Evolutionary conservation across 1,140 invertebrate genomes (phyloP), one percentile per base, ranked within the genome.

Genomic region (Conus ventricosus): DNA sequence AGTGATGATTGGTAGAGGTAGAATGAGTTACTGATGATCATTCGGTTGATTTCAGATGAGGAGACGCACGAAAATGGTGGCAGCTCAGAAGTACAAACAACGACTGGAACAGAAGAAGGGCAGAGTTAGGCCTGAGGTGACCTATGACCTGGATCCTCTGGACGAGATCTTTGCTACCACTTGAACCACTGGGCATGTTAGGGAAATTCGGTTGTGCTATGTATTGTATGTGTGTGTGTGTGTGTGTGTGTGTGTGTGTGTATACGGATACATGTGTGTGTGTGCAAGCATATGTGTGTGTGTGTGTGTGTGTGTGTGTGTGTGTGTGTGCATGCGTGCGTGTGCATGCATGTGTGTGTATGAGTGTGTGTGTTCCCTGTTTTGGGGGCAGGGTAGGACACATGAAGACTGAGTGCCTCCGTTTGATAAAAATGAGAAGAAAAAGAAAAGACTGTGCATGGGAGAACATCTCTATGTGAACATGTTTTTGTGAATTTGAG

Each of bases 101-200:
- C 96, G 97, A 91, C 95, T 98, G 63, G 96, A 97, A 91, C 97
- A 97, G 90, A 98, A 98, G 95, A 96, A 97, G 53, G 95, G 96
- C n/a, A 96, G 96, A 7, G 97, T 96, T 13, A 97, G 96, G 92
- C 97, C 97, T 7, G 88, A 88, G 17, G 85, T 91, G 13, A 80
- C 96, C 87, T 98, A 98, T 92, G 93, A 96, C 20, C 91, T 96
- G 4, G 96, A 97, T 92, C 96, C 96, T 4, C 93, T 96, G n/a
- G 96, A 97, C 93, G 96, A 97, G 78, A 96, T 97, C 84, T 97
- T 97, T 90, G 51, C 15, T 1, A 87, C 85, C 15, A 20, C 57
- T 54, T 55, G 27, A 85, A 75, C 4, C 23, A 67, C 15, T 0
- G 57, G 57, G 57, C 57, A 15, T 55, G 57, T n/a, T 27, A 25